Evolutionary conservation across 2,797 vertebrate genomes (phyloP).

Genomic region (Chelmon rostratus): DNA sequence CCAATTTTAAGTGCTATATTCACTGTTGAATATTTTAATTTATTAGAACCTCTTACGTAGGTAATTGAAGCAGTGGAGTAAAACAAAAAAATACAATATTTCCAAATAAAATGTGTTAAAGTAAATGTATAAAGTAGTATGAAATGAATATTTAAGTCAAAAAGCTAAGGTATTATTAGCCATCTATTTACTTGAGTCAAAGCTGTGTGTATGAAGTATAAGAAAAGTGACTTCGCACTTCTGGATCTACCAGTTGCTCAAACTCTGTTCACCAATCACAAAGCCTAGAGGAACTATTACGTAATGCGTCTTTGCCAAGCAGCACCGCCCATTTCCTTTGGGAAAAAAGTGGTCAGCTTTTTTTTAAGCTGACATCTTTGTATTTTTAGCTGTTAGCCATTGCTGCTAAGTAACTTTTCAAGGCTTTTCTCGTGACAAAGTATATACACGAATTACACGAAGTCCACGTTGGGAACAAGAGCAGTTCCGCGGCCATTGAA

Average conservation of each 20-base stretch:
- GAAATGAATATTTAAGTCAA: neutral
- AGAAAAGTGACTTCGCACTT: neutral
- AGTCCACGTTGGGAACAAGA: constrained; percentile 72
- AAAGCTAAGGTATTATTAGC: too few species aligned
- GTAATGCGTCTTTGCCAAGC: constrained; percentile 69
- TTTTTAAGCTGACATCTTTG: constrained; percentile 81
- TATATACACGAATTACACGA: constrained; percentile 53
- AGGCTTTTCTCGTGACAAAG: constrained; percentile 45
- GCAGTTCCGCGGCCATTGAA: constrained; percentile 59
- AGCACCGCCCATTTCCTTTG: constrained; percentile 80
- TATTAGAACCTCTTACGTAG: too few species aligned
- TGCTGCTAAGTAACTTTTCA: constrained; percentile 71
- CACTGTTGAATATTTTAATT: neutral
- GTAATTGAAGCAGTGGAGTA: too few species aligned
- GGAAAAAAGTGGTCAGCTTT: constrained; percentile 79
- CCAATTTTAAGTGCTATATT: neutral
- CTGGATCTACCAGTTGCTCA: constrained; percentile 16
- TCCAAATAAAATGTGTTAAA: neutral
- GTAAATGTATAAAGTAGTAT: neutral
- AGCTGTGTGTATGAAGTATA: too few species aligned
- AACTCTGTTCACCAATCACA: constrained; percentile 78
- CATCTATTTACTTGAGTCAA: too few species aligned
- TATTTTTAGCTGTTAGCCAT: constrained; percentile 77
- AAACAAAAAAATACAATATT: neutral
- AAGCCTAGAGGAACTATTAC: constrained; percentile 54